phyloP scores from a whole-genome alignment of 2,797 vertebrate species.

The Masticophis lateralis region DNA sequence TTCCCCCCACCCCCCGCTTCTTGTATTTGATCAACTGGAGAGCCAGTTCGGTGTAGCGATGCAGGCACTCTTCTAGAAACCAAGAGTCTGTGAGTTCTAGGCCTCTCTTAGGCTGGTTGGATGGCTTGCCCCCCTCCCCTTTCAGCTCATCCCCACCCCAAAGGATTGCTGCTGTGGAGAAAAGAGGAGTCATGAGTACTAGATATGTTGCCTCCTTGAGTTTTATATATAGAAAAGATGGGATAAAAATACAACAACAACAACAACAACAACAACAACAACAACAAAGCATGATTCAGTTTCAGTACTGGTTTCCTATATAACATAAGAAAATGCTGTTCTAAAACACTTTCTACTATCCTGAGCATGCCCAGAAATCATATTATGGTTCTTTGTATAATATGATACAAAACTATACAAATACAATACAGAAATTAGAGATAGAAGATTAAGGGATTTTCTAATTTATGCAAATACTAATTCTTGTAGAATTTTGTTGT shows the following conservation, averaged over 20 bases:
- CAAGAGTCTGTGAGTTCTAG: background rate
- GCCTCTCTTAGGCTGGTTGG: background rate
- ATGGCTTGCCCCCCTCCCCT: background rate
- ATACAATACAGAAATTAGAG: background rate
- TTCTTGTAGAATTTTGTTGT: slow-evolving; percentile 1
- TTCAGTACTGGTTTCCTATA: background rate
- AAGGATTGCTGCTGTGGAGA: background rate
- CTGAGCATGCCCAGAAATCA: background rate
- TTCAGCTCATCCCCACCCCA: background rate
- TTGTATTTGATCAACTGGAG: background rate
- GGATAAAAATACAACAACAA: background rate
- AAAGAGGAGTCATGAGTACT: background rate
- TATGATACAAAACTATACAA: background rate
- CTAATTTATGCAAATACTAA: slow-evolving; percentile 1
- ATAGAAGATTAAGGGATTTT: background rate
- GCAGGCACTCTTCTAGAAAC: background rate
- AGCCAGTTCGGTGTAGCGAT: background rate
- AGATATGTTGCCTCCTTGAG: background rate
- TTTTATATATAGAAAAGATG: background rate
- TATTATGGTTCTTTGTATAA: background rate
- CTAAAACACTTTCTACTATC: background rate
- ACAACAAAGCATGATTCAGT: background rate
- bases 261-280: background rate
- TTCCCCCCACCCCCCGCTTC: background rate
- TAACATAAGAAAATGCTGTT: background rate